Base-by-base conservation (phyloP, 2,888 invertebrate species). In the Acronicta aceris region DNA sequence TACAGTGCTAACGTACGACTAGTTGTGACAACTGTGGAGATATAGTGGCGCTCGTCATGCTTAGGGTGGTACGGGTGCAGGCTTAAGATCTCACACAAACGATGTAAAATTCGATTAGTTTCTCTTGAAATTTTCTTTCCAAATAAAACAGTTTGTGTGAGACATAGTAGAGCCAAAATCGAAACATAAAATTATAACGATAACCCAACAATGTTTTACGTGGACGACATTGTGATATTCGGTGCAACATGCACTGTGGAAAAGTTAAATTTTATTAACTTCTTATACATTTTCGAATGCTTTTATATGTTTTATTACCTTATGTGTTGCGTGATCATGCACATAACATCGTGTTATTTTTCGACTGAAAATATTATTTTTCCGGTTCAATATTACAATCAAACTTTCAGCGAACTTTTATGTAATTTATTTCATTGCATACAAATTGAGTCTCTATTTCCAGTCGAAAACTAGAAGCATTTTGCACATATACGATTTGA, bases 171-270 rank as follows among this genome's bases (percentile, higher is more conserved):
- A 81, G 81, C 58, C 78, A 83, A 81, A 84, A 82, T 78, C 61
- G 75, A 75, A 88, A 88, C 83, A 88, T 83, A 88, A 74, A 78
- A 69, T 67, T 73, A 81, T 82, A 21, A 21, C 4, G 21, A 4
- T 21, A 85, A 87, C 81, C 83, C 82, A 89, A 86, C 82, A 87
- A 84, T 88, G 81, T 81, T 83, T 74, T 81, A 85, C 81, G 81
- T 86, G 85, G 88, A 88, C 86, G 87, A 87, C 82, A 86, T 84
- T 83, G 91, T 92, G 90, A 88, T 84, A 84, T 84, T 89, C 83
- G 88, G 93, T 93, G 93, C 90, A 81, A 91, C 93, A 93, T 94
- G 93, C 93, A 91, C 93, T 89, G 93, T 89, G 90, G 84, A 87
- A 84, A 81, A 84, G 84, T 78, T 79, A 56, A 15, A 57, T 67